phyloP scores from a whole-genome alignment of 2,797 vertebrate species.

The Salmo trutta region DNA sequence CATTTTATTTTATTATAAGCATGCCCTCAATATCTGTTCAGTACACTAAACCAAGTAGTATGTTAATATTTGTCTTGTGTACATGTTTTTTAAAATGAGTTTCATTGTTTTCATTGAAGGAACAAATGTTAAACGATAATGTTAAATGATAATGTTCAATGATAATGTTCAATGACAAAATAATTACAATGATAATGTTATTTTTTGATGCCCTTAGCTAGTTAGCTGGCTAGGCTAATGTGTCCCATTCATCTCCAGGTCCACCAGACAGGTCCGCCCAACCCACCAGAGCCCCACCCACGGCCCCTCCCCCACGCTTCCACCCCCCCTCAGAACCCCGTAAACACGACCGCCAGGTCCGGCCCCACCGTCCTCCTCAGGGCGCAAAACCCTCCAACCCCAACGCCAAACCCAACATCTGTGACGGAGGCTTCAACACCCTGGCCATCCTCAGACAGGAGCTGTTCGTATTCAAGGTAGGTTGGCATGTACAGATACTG shows the following conservation, averaged over 20 bases:
- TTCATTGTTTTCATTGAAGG: not conserved
- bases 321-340: slow-evolving; percentile 88
- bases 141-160: not conserved
- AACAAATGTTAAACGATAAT: no score
- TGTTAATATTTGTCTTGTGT: not conserved
- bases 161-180: not conserved
- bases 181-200: not conserved
- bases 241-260: slow-evolving; percentile 72
- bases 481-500: not conserved
- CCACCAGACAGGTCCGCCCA: slow-evolving; percentile 93
- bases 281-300: slow-evolving; percentile 93
- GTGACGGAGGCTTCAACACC: slow-evolving; percentile 98
- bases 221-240: not conserved
- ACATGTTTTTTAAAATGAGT: no score
- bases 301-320: slow-evolving; percentile 89
- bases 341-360: slow-evolving; percentile 89
- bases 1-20: not conserved
- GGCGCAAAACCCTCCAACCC: slow-evolving; percentile 91
- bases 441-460: slow-evolving; percentile 95
- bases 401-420: slow-evolving; percentile 96
- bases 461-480: slow-evolving; percentile 99
- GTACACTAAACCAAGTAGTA: not conserved
- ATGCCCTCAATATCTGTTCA: not conserved
- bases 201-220: not conserved
- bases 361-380: slow-evolving; percentile 89